A percentile compares a stretch with the other conserved stretches of the same genome.
phyloP scores from a whole-genome alignment of 2,888 invertebrate species.

The Trichogramma evanescens region DNA sequence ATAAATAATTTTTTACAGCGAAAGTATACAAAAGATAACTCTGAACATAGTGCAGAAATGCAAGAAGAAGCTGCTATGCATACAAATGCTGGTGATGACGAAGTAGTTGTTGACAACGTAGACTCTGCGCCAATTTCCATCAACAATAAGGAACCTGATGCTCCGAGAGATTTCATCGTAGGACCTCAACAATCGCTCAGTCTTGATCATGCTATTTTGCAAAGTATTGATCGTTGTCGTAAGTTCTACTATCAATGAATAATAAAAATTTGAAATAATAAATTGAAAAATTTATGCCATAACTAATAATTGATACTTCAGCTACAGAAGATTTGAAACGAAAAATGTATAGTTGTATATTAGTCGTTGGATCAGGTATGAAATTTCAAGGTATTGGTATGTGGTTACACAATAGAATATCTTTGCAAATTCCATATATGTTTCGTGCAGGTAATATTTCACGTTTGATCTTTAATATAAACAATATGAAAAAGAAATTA shows the following conservation, averaged over 20 bases:
- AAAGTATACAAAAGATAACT: constrained; percentile 56
- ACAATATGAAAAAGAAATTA: background rate
- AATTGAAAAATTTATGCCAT: constrained; percentile 1
- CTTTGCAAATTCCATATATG: constrained; percentile 73
- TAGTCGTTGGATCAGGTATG: constrained; percentile 87
- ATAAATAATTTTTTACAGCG: constrained; percentile 42
- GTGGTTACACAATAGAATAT: constrained; percentile 83
- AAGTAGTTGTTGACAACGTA: constrained; percentile 50
- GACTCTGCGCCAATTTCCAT: constrained; percentile 42
- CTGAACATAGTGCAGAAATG: constrained; percentile 50
- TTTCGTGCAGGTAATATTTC: constrained; percentile 56
- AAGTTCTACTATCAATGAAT: constrained; percentile 36
- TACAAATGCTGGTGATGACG: constrained; percentile 44
- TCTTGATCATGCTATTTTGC: constrained; percentile 83
- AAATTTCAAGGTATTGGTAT: constrained; percentile 77
- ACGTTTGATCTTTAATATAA: background rate
- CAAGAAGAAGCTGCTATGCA: constrained; percentile 48
- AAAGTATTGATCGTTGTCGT: constrained; percentile 86
- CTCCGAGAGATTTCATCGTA: constrained; percentile 58
- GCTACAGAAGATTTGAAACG: constrained; percentile 81
- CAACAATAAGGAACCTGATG: constrained; percentile 40
- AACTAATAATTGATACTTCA: constrained; percentile 32
- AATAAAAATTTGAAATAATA: background rate
- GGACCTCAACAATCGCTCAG: constrained; percentile 76
- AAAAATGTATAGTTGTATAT: constrained; percentile 88